phyloP scores from a whole-genome alignment of 2,113 vertebrate species.

The Cardinalis cardinalis region DNA sequence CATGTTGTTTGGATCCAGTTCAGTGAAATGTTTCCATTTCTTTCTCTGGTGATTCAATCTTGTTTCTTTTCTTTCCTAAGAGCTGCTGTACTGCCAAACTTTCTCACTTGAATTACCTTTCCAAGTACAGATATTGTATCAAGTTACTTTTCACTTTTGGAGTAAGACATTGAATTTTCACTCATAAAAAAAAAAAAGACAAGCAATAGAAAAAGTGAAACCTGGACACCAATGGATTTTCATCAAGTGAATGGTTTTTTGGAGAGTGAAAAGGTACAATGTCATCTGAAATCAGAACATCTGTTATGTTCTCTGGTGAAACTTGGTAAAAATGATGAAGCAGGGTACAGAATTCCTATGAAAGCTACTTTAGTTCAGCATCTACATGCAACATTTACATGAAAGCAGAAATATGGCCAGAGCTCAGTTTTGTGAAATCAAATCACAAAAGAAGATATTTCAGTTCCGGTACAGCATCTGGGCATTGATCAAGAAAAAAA shows the following conservation, averaged over 20 bases:
- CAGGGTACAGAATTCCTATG: background rate
- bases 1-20: background rate
- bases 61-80: background rate
- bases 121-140: background rate
- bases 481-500: background rate
- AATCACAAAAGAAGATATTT: background rate
- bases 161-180: background rate
- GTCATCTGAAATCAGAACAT: background rate
- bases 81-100: background rate
- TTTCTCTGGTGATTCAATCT: background rate
- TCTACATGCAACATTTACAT: accelerated
- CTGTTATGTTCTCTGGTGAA: background rate
- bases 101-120: background rate
- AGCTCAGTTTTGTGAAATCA: background rate
- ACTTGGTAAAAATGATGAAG: background rate
- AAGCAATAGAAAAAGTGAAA: background rate
- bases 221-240: background rate
- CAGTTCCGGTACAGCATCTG: background rate
- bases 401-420: background rate
- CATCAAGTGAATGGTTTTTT: background rate
- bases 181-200: background rate
- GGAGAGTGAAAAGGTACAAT: background rate
- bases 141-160: background rate
- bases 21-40: background rate
- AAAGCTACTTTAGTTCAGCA: background rate